Evolutionary conservation across 2,113 vertebrate species (phyloP), one percentile per base, ranked within the genome.

Genomic region (Corythoichthys haematopterus): DNA sequence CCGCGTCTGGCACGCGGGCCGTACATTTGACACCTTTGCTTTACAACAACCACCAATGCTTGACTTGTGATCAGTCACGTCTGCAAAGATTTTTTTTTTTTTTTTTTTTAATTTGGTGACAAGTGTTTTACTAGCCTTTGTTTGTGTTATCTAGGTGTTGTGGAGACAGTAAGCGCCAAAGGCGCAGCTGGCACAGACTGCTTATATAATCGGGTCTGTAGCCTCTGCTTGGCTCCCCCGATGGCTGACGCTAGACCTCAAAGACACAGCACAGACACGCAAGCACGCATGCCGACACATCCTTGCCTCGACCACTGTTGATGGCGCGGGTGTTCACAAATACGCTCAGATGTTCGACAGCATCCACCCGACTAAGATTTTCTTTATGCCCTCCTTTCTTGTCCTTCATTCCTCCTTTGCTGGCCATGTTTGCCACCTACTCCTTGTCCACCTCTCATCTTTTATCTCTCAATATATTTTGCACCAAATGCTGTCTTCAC

Each of bases 121-220:
- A 65, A 35, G 58, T 68, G 40, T 62, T 45, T 62, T 33, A 62
- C 43, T 62, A 46, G 40, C 60, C 20, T 55, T 51, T 65, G 66
- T 71, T 68, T 70, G 64, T 73, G 58, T 51, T 55, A 36, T 74
- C 64, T 55, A 69, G 48, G 68, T 73, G 71, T 79, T 70, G 20
- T 28, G 70, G 74, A 80, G 71, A 80, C 74, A 70, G 64, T 66
- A 78, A 65, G 70, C 79, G 80, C 86, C 82, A 87, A 68, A 80
- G 81, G 84, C 83, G 9, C 84, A 88, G 82, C 86, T 85, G 80
- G 81, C 80, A 86, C 79, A 86, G 86, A 87, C 81, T 80, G 64
- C 76, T 88, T 89, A 85, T 74, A 84, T 88, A 89, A 90, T 73
- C 66, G 81, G 76, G 75, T 85, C 79, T 86, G 80, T 70, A 72